These are phyloP conservation scores for Ailuropoda melanoleuca DNA, from an alignment of 2,113 vertebrate genomes.

Conservation along the genomic window DNA sequence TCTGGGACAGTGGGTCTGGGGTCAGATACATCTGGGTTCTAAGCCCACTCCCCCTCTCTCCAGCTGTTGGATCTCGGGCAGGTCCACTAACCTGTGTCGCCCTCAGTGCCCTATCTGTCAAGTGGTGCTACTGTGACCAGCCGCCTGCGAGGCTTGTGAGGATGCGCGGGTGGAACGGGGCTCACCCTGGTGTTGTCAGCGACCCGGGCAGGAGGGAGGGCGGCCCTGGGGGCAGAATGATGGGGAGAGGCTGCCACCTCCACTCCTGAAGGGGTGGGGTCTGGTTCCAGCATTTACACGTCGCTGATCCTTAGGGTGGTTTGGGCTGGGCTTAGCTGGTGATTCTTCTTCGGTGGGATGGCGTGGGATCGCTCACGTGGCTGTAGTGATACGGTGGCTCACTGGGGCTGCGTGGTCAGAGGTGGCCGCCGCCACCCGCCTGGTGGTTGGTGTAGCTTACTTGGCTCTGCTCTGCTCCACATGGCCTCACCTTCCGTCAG, in stretches of 20 bases:
- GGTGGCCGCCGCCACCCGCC: background rate
- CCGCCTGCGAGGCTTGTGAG: background rate
- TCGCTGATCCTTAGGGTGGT: background rate
- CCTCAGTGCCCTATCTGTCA: background rate
- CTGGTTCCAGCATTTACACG: too few relatives aligned
- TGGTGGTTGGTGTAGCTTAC: background rate
- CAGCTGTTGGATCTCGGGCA: background rate
- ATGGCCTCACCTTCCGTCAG: background rate
- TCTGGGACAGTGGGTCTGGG: background rate
- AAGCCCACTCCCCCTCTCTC: background rate
- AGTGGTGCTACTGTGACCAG: background rate
- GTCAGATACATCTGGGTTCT: background rate
- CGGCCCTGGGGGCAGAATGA: background rate
- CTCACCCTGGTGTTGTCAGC: too few relatives aligned
- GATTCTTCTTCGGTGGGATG: background rate
- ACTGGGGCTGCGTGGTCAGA: background rate
- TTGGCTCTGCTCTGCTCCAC: background rate
- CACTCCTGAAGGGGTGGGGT: background rate
- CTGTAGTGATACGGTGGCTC: background rate
- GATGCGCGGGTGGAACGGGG: background rate
- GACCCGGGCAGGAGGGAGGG: background rate
- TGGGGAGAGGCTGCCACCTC: background rate
- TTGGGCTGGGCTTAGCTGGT: background rate
- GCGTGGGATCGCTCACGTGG: background rate
- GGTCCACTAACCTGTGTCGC: background rate